Percentiles rank a stretch among this genome's conserved stretches.
Evolutionary conservation across 30 jellyfish, hydroid and myxozoan genomes (phyloP).

Genomic region (Turritopsis dohrnii): DNA sequence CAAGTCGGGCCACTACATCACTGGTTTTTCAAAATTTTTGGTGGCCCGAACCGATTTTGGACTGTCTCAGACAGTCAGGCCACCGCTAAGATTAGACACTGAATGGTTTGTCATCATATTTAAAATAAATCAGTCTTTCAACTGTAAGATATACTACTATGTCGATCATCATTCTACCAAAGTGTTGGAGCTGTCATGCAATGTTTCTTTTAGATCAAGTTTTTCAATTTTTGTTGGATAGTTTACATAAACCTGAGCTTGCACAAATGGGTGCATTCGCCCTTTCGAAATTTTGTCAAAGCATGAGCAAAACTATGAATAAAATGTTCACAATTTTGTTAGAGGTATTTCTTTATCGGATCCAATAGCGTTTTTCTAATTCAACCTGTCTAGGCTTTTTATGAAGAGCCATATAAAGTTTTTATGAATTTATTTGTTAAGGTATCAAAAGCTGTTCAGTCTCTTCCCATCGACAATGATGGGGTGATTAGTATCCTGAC

Average conservation of each 20-base stretch:
- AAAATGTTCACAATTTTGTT: slow-evolving; percentile 52
- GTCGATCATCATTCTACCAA: too few relatives aligned
- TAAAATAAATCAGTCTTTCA: too few relatives aligned
- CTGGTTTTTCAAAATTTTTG: neutral
- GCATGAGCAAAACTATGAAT: slow-evolving; percentile 44
- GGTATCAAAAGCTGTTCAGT: slow-evolving; percentile 79
- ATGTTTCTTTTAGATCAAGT: slow-evolving; percentile 43
- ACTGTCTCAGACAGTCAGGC: too few relatives aligned
- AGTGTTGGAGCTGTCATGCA: neutral
- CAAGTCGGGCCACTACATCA: neutral
- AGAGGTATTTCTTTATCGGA: slow-evolving; percentile 50
- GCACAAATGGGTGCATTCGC: slow-evolving; percentile 70
- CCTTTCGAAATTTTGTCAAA: slow-evolving; percentile 55
- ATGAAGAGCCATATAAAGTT: too few relatives aligned
- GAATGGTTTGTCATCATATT: neutral
- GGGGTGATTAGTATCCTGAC: slow-evolving; percentile 41
- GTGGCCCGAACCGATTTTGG: neutral
- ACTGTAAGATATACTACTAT: too few relatives aligned
- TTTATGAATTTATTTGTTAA: neutral
- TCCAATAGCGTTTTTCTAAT: neutral
- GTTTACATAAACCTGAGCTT: slow-evolving; percentile 57
- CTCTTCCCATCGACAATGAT: slow-evolving; percentile 44
- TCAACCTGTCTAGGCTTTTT: neutral
- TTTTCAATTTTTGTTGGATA: slow-evolving; percentile 59
- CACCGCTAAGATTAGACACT: too few relatives aligned